Percentiles rank a stretch among this genome's conserved stretches.
Evolutionary conservation across 2,797 vertebrate genomes (phyloP).

Genomic region (Siniperca scherzeri): DNA sequence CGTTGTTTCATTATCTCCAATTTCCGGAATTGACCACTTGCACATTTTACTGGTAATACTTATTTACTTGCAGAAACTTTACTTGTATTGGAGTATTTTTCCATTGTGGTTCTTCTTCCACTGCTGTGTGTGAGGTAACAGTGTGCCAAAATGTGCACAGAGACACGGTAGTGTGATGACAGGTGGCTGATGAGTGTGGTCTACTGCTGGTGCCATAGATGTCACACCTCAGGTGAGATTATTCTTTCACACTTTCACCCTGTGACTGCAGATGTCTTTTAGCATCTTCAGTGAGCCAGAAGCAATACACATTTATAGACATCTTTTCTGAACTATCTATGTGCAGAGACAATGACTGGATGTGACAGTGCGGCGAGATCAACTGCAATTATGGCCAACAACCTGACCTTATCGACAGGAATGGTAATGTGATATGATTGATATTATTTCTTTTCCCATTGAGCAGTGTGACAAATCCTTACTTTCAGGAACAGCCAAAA

Average conservation of each 20-base stretch:
- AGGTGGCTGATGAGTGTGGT: constrained; percentile 56
- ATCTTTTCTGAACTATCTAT: not conserved
- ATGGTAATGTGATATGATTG: not conserved
- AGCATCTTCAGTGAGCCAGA: constrained; percentile 28
- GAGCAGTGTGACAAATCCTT: not conserved
- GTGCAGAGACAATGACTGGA: constrained; percentile 10
- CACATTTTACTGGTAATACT: not conserved
- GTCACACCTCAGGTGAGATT: constrained; percentile 75
- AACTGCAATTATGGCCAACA: not conserved
- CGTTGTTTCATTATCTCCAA: not conserved
- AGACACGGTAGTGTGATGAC: constrained; percentile 45
- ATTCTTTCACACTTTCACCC: constrained; percentile 53
- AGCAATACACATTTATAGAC: constrained; percentile 43
- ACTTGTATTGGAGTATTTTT: constrained; percentile 9
- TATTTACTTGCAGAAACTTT: not conserved
- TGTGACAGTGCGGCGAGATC: constrained; percentile 9
- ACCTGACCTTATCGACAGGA: not conserved
- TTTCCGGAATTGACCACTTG: not conserved
- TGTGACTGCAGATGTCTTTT: constrained; percentile 42
- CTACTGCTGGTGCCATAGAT: constrained; percentile 34
- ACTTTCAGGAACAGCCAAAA: not conserved
- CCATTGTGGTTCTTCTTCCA: not conserved
- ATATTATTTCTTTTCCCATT: not conserved
- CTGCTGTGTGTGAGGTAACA: constrained; percentile 4
- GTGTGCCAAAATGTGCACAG: constrained; percentile 1